Evolutionary conservation across 2,113 vertebrate genomes (phyloP), one percentile per base, ranked within the genome.

Genomic region (Anseranas semipalmata): DNA sequence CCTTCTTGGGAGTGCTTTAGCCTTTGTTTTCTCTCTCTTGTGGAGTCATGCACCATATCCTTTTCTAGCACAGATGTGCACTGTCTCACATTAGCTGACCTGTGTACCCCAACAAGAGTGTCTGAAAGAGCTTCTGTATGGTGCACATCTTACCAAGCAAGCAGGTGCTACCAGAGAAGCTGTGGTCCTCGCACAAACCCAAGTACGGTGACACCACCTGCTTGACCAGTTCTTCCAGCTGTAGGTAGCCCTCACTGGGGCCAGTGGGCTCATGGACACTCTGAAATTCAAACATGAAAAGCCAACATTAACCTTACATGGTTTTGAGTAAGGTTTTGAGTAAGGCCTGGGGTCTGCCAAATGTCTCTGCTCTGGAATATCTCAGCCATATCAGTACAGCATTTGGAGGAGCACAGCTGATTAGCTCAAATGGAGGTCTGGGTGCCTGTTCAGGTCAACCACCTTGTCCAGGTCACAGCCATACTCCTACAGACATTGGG

Each of bases 151-250:
- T 98, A 98, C 98, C 98, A 30, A 98, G 91, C 7, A 95, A 79
- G 68, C 94, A 97, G 7, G 71, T 81, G 65, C 97, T 95, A 35
- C 97, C 89, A n/a, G 95, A 75, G 88, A 93, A 94, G 83, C 95
- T 94, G 7, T 96, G 96, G 93, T 98, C 98, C 77, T 97, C 97
- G 21, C 98, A 98, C 65, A 99, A 97, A 88, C 98, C 98, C 33
- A 99, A 96, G 91, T 99, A 99, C 1, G 99, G 99, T 11, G 99
- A 99, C 5, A 99, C 98, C 35, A 98, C 98, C 73, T 98, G 97
- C 87, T 99, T 98, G 89, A 99, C 99, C 91, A 99, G 97, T 46
- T 98, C 98, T 95, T 99, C 99, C 96, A 99, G 96, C 88, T 98
- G 98, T 59, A 98, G 65, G n/a, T 98, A 99, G 71, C 98, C 98